A percentile compares a stretch with the other conserved stretches of the same genome.
phyloP scores from a whole-genome alignment of 2,888 invertebrate genomes.

The Venusia cambrica region DNA sequence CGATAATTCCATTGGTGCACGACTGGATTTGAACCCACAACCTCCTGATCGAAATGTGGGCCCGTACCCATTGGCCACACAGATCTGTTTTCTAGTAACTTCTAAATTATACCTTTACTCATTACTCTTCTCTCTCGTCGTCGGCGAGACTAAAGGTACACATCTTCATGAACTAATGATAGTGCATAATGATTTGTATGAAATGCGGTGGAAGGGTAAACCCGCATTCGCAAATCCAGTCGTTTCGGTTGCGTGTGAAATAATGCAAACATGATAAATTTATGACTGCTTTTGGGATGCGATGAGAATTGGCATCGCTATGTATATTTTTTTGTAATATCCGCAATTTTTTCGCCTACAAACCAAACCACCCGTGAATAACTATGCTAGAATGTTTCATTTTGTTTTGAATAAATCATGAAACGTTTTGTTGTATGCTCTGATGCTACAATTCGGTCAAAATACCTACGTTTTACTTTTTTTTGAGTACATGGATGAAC shows the following conservation, averaged over 20 bases:
- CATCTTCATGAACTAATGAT: no score
- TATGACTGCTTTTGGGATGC: slow-evolving; percentile 62
- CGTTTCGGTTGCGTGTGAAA: slow-evolving; percentile 68
- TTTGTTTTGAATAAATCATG: slow-evolving; percentile 12
- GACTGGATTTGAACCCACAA: no score
- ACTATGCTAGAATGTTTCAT: slow-evolving; percentile 21
- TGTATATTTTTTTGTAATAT: slow-evolving; percentile 18
- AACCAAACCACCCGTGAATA: slow-evolving; percentile 15
- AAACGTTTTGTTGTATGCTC: slow-evolving; percentile 13
- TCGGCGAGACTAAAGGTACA: no score
- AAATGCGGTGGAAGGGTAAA: slow-evolving; percentile 67
- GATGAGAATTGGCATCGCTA: slow-evolving; percentile 46
- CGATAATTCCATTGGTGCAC: no score
- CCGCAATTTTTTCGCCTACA: slow-evolving; percentile 16
- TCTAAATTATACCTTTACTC: no score
- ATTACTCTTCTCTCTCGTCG: no score
- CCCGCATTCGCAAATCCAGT: slow-evolving; percentile 66
- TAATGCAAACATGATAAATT: slow-evolving; percentile 75
- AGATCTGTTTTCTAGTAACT: no score
- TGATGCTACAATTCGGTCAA: no score
- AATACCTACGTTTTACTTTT: no score
- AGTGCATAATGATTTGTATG: slow-evolving; percentile 48
- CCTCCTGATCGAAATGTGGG: no score
- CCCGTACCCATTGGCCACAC: no score
- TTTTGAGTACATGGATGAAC: no score